phyloP scores from a whole-genome alignment of 2,888 invertebrate genomes.

The Xylophagus ater region DNA sequence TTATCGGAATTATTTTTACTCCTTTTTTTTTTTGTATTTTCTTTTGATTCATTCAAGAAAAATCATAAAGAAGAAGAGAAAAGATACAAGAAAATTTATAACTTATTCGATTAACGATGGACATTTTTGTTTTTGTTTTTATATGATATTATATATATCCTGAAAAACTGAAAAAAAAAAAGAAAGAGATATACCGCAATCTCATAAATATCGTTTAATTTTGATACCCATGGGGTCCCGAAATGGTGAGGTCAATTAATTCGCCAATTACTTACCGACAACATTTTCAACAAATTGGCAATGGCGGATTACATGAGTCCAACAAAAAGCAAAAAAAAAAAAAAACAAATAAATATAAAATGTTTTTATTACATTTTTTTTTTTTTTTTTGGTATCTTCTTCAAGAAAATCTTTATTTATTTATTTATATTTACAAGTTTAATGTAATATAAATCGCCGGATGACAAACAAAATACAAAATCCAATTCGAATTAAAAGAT shows the following conservation, averaged over 20 bases:
- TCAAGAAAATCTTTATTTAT: no score
- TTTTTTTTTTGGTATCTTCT: no score
- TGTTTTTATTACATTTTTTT: no score
- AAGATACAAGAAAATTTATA: no score
- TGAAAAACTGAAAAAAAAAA: not conserved
- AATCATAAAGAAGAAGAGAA: no score
- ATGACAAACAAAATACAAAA: no score
- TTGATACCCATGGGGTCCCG: constrained; percentile 7
- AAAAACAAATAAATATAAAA: constrained; percentile 4
- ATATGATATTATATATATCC: not conserved
- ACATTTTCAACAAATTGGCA: constrained; percentile 17
- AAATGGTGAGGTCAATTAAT: constrained; percentile 14
- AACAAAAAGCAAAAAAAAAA: not conserved
- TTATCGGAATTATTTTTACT: no score
- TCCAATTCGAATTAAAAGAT: no score
- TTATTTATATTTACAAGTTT: no score
- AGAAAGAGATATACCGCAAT: constrained; percentile 10
- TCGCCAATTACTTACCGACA: constrained; percentile 18
- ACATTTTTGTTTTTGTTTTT: constrained; percentile 4
- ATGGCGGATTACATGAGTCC: constrained; percentile 13
- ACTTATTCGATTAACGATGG: constrained; percentile 16
- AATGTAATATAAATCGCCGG: no score
- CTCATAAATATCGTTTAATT: constrained; percentile 13
- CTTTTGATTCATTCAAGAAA: no score
- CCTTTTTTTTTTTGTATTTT: no score